A percentile compares a stretch with the other conserved stretches of the same genome.
Evolutionary conservation across 2,888 invertebrate genomes (phyloP).

Genomic region (Zaprionus lineosus): DNA sequence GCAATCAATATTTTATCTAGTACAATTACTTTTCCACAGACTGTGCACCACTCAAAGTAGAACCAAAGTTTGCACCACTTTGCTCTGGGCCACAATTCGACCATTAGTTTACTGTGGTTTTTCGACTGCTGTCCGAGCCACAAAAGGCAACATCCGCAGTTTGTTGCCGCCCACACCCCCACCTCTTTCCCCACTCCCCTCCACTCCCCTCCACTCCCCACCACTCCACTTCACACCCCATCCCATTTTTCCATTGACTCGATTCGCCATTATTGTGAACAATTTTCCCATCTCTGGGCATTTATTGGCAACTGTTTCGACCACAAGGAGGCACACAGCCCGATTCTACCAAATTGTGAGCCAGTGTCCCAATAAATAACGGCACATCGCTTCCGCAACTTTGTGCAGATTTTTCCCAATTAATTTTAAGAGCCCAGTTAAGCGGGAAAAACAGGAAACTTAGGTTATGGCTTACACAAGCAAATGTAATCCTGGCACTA

Average conservation of each 20-base stretch:
- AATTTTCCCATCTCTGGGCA: conserved; percentile 20
- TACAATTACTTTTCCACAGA: neutral
- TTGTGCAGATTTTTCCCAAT: neutral
- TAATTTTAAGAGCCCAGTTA: conserved; percentile 1
- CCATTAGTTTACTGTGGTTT: neutral
- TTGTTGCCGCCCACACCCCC: no score
- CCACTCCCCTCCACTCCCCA: no score
- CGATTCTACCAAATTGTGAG: conserved; percentile 23
- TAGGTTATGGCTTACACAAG: conserved; percentile 10
- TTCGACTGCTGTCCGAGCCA: neutral
- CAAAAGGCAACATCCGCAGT: neutral
- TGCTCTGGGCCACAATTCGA: conserved; percentile 18
- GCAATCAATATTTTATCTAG: no score
- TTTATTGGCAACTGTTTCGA: conserved; percentile 31
- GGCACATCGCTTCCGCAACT: conserved; percentile 1
- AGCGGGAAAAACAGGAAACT: neutral
- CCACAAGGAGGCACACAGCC: conserved; percentile 4
- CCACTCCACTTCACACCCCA: no score
- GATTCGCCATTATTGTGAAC: conserved; percentile 34
- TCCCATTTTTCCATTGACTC: conserved; percentile 45
- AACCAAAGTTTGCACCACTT: conserved; percentile 11
- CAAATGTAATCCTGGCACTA: conserved; percentile 15
- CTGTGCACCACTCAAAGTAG: neutral
- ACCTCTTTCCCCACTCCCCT: no score
- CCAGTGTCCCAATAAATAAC: conserved; percentile 34